Evolutionary conservation across 2,113 vertebrate species (phyloP).

Genomic region (Bettongia penicillata): DNA sequence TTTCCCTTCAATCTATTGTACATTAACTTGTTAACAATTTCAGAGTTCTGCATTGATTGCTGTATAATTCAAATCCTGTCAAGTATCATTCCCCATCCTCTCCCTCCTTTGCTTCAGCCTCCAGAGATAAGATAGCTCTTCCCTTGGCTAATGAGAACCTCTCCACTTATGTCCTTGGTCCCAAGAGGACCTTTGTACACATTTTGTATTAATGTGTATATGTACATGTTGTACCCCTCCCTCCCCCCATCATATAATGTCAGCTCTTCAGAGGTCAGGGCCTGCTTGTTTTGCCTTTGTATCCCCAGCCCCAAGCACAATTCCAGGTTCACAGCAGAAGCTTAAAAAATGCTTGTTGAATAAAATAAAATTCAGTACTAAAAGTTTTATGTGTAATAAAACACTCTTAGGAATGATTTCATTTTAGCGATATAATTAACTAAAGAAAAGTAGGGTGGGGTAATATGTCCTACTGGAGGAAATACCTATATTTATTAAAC

Average conservation of each 20-base stretch:
- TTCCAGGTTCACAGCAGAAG: not conserved
- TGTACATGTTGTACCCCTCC: not conserved
- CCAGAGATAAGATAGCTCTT: not conserved
- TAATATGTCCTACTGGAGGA: too few species aligned
- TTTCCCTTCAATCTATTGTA: slow-evolving; percentile 59
- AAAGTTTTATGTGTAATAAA: too few species aligned
- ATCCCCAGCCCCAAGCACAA: slow-evolving; percentile 9
- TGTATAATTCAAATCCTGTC: not conserved
- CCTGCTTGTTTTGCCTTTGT: not conserved
- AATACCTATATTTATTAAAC: too few species aligned
- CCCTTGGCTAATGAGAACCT: not conserved
- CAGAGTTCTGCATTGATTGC: slow-evolving; percentile 59
- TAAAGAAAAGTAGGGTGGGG: too few species aligned
- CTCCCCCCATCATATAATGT: not conserved
- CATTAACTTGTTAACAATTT: slow-evolving; percentile 63
- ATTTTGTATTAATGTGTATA: not conserved
- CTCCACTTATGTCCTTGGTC: not conserved
- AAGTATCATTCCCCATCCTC: not conserved
- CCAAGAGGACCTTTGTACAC: too few species aligned
- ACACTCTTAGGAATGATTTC: too few species aligned
- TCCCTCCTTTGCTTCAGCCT: not conserved
- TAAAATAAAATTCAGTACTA: not conserved
- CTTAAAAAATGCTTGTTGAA: not conserved
- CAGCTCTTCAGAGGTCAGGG: not conserved
- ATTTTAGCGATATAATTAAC: too few species aligned